Base-by-base conservation (phyloP, 2,888 invertebrate genomes). In the Zele albiditarsus region DNA sequence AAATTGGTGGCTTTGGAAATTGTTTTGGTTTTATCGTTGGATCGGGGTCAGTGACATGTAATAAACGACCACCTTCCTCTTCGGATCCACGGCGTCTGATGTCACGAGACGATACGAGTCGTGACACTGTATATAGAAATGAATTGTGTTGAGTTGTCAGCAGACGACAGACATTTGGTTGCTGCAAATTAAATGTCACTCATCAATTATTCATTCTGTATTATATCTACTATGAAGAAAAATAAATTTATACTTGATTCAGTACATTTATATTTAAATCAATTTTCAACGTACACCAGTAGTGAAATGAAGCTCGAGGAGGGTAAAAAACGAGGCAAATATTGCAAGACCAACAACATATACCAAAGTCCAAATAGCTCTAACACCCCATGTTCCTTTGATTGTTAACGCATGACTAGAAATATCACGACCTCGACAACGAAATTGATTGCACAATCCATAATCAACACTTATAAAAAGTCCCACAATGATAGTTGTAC, bases 381-480 rank as follows among this genome's bases (percentile, higher is more conserved):
- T 90, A 31, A 89, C 89, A 71, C 91, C 90, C 92, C 92, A 92
- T 23, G 87, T 81, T 27, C 84, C 86, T 74, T 82, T 84, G 63
- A 83, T 77, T n/a, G 81, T 76, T 16, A 83, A 76, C 58, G 82
- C 80, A 57, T 88, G 87, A 6, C 82, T 84, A 1, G 87, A 82
- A 20, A 86, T 85, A 71, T 88, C 87, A 53, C 86, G 83, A 38
- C 92, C 92, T 77, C 92, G 90, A 83, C 92, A 92, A 67, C 91
- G 90, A 82, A 92, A 92, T 84, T 92, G 92, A 84, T 92, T 92
- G 82, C 92, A 92, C 16, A 92, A 88, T 5, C 92, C 92, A 83
- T 92, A 92, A 85, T 92, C 92, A 23, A 92, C 92, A 72, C 92
- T 91, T 81, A 92, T 91, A 83, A 92, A 92, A 33, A 92, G 86